Conservation (phyloP, 2,888 invertebrate genomes). For the Resseliella maxima region DNA sequence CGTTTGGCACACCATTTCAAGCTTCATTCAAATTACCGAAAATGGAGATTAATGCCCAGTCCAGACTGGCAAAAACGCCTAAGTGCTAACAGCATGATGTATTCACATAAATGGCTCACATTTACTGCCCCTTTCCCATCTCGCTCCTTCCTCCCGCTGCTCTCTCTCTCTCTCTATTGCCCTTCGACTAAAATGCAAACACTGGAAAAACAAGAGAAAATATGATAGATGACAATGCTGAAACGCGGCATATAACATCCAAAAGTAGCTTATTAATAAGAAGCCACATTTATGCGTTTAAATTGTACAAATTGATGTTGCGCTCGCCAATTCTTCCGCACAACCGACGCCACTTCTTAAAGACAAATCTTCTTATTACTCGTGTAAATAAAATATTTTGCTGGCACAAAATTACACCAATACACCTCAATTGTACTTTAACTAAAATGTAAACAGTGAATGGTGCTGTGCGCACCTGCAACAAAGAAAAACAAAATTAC, state of each 20-base stretch:
- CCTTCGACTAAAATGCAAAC: neutral
- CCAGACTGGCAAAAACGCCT: conserved; percentile 11
- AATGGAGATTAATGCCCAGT: conserved; percentile 44
- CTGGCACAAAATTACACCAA: neutral
- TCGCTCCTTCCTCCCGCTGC: too few relatives aligned
- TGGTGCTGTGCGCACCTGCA: neutral
- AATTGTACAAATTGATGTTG: conserved; percentile 26
- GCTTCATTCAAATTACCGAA: neutral
- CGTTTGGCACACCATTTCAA: neutral
- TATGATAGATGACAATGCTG: neutral
- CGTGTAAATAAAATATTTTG: conserved; percentile 37
- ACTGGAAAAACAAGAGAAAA: neutral
- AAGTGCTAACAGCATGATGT: neutral
- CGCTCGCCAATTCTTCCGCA: neutral
- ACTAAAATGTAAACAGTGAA: neutral
- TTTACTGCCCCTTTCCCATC: neutral
- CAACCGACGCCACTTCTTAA: too few relatives aligned
- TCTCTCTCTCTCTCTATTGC: neutral
- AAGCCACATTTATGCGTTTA: neutral
- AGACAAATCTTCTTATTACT: neutral
- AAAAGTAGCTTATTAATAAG: conserved; percentile 6
- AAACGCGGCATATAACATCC: neutral
- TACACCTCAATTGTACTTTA: neutral
- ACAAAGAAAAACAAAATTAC: too few relatives aligned
- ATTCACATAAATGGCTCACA: neutral